Conservation (phyloP, 2,888 invertebrate species). For the Cantharis flavilabris region DNA sequence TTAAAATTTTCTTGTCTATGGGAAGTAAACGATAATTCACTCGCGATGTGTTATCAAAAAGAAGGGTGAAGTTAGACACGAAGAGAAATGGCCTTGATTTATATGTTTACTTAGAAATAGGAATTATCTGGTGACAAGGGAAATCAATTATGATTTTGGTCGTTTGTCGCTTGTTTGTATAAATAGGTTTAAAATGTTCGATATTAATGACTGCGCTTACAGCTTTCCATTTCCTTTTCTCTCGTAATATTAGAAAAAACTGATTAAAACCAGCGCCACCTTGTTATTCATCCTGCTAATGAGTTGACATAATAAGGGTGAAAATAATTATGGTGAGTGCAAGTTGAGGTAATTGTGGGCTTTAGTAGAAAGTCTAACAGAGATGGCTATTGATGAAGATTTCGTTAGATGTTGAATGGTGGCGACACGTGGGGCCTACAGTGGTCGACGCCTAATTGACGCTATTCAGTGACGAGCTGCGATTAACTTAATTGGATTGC, state of each 20-base stretch:
- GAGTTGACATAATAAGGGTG: slow-evolving; percentile 15
- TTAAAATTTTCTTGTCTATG: neutral
- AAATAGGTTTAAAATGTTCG: neutral
- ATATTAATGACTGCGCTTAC: neutral
- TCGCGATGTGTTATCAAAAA: neutral
- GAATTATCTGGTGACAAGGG: slow-evolving; percentile 2
- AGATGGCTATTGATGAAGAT: slow-evolving; percentile 3
- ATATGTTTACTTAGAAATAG: slow-evolving; percentile 4
- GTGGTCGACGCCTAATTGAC: slow-evolving; percentile 50
- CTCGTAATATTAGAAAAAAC: neutral
- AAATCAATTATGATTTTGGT: slow-evolving; percentile 5
- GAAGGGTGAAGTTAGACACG: neutral
- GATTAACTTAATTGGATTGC: slow-evolving; percentile 55
- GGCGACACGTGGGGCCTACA: slow-evolving; percentile 41
- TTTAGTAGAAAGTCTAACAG: neutral
- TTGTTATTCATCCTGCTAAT: slow-evolving; percentile 8
- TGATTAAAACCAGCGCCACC: neutral
- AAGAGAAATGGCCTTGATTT: slow-evolving; percentile 4
- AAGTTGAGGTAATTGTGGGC: slow-evolving; percentile 13
- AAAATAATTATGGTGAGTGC: slow-evolving; percentile 8
- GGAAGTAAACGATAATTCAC: neutral
- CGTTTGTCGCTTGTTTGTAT: slow-evolving; percentile 1
- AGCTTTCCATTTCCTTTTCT: neutral
- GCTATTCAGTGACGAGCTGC: slow-evolving; percentile 52
- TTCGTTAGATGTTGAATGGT: slow-evolving; percentile 20